phyloP scores from a whole-genome alignment of 64 coral and sea anemone genomes.

The Montipora sp. region DNA sequence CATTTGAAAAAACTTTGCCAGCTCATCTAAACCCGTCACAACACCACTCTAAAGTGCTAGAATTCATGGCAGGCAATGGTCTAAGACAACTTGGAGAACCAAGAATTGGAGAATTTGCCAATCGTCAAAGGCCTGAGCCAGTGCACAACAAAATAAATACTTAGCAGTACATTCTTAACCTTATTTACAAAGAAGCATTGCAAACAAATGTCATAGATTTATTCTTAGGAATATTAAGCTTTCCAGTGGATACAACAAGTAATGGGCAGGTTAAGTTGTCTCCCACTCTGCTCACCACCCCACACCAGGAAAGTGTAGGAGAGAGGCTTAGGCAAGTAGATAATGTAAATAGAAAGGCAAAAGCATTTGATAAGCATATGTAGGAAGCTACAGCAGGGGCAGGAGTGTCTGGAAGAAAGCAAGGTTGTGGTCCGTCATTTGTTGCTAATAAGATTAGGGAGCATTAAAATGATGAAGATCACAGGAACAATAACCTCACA shows the following conservation, averaged over 20 bases:
- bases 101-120: constrained; percentile 18
- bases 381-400: background rate
- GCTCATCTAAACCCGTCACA: background rate
- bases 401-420: background rate
- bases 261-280: background rate
- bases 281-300: constrained; percentile 7
- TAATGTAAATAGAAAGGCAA: background rate
- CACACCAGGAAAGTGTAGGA: constrained; percentile 52
- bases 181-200: no score
- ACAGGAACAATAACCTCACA: constrained; percentile 48
- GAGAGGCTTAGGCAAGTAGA: constrained; percentile 43
- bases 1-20: no score
- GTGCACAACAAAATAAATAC: no score
- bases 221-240: constrained; percentile 8
- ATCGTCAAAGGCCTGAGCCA: no score
- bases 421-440: constrained; percentile 56
- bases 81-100: constrained; percentile 32
- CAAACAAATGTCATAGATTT: background rate
- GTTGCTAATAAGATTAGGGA: constrained; percentile 37
- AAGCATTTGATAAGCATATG: constrained; percentile 17
- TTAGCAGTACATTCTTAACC: no score
- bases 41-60: background rate
- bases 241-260: background rate
- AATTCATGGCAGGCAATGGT: constrained; percentile 7
- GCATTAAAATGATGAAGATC: constrained; percentile 53